phyloP scores from a whole-genome alignment of 2,888 invertebrate species.

The Andricus quercusramuli region DNA sequence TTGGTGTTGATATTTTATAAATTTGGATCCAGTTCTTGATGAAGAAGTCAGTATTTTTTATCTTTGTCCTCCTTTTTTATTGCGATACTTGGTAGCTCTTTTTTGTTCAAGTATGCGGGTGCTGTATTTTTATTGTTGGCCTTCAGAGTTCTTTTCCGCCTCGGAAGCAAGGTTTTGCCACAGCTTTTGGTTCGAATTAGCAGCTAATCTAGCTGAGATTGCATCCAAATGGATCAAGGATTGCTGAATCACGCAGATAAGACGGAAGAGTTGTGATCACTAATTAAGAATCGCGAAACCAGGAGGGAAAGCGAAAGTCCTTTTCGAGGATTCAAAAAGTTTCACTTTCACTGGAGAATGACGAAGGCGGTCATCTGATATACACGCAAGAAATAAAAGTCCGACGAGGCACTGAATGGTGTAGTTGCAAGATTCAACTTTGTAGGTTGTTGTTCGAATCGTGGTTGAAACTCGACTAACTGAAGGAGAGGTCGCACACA shows the following conservation, averaged over 20 bases:
- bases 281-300: conserved; percentile 4
- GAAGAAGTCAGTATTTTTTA: conserved; percentile 1
- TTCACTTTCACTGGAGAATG: conserved; percentile 51
- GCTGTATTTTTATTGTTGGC: conserved; percentile 2
- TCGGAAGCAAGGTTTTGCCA: background rate
- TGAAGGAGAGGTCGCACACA: background rate
- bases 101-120: background rate
- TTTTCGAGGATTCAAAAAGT: conserved; percentile 36
- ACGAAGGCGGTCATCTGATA: conserved; percentile 42
- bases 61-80: background rate
- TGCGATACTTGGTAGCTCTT: background rate
- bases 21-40: background rate
- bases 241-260: conserved; percentile 9
- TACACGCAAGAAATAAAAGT: conserved; percentile 39
- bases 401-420: conserved; percentile 19
- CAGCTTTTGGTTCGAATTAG: no score
- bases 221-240: background rate
- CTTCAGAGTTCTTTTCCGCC: background rate
- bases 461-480: conserved; percentile 4
- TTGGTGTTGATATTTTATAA: background rate
- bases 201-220: background rate
- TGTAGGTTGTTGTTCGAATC: background rate
- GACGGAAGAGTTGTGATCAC: conserved; percentile 12
- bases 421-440: background rate
- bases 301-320: conserved; percentile 31